Conservation (phyloP, 2,113 vertebrate genomes). For the Azemiops feae region DNA sequence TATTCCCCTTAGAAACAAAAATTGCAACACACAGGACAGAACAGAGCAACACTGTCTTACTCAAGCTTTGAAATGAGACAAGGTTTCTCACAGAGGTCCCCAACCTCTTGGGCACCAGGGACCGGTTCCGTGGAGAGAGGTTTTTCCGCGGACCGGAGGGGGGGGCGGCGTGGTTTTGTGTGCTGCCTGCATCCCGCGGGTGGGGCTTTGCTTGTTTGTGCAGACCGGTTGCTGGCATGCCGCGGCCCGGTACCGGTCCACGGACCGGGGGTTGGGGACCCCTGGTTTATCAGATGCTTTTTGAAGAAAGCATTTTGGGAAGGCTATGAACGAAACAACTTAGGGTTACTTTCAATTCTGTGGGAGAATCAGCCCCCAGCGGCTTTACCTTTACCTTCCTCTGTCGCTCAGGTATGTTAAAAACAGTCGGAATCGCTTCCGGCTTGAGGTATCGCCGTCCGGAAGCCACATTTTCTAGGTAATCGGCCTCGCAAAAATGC, state of each 20-base stretch:
- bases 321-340: not conserved
- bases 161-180: too few relatives aligned
- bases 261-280: too few relatives aligned
- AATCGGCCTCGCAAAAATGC: not conserved
- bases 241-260: too few relatives aligned
- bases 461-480: constrained; percentile 18
- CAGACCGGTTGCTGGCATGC: too few relatives aligned
- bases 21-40: not conserved
- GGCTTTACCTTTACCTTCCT: constrained; percentile 16
- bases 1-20: not conserved
- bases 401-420: constrained; percentile 1
- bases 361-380: not conserved
- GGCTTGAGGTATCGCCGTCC: constrained; percentile 20
- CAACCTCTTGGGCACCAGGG: too few relatives aligned
- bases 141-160: too few relatives aligned
- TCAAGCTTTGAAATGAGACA: not conserved
- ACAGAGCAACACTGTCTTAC: not conserved
- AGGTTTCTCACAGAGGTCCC: not conserved
- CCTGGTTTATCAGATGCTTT: not conserved
- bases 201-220: too few relatives aligned
- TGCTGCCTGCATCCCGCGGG: too few relatives aligned
- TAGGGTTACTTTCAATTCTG: not conserved
- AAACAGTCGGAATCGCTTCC: not conserved
- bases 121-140: too few relatives aligned
- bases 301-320: not conserved